Evolutionary conservation across 2,888 invertebrate genomes (phyloP).

Genomic region (Zonitis immaculata): DNA sequence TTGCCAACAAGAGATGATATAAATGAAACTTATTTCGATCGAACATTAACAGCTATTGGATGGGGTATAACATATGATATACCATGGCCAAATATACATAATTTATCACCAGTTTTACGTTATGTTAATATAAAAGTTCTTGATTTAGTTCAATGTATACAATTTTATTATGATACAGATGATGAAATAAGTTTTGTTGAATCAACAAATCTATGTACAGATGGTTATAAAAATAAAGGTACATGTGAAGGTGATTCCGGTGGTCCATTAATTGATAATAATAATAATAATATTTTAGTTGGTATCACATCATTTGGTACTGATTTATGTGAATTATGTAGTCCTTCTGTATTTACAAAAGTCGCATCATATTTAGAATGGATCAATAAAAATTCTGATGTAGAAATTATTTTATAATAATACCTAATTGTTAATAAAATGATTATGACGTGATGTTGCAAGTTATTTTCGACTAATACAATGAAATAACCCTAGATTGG

Average conservation of each 20-base stretch:
- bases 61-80: conserved; percentile 32
- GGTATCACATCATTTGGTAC: conserved; percentile 31
- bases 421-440: too few relatives aligned
- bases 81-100: conserved; percentile 17
- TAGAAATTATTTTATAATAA: too few relatives aligned
- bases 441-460: too few relatives aligned
- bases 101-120: conserved; percentile 26
- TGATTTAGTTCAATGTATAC: conserved; percentile 23
- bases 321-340: conserved; percentile 25
- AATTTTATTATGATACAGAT: conserved; percentile 26
- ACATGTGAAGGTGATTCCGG: conserved; percentile 34
- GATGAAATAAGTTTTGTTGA: conserved; percentile 19
- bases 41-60: conserved; percentile 24
- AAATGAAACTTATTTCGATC: conserved; percentile 13
- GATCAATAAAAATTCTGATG: conserved; percentile 31
- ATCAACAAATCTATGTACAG: conserved; percentile 28
- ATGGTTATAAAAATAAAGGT: conserved; percentile 28
- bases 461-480: too few relatives aligned
- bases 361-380: conserved; percentile 28
- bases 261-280: conserved; percentile 24
- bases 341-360: conserved; percentile 30
- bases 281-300: conserved; percentile 24
- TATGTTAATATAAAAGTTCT: conserved; percentile 25
- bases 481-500: too few relatives aligned
- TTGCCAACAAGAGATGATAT: conserved; percentile 25